Percentiles rank a stretch among this genome's conserved stretches.
phyloP scores from a whole-genome alignment of 2,113 vertebrate species.

The Protobothrops mucrosquamatus region DNA sequence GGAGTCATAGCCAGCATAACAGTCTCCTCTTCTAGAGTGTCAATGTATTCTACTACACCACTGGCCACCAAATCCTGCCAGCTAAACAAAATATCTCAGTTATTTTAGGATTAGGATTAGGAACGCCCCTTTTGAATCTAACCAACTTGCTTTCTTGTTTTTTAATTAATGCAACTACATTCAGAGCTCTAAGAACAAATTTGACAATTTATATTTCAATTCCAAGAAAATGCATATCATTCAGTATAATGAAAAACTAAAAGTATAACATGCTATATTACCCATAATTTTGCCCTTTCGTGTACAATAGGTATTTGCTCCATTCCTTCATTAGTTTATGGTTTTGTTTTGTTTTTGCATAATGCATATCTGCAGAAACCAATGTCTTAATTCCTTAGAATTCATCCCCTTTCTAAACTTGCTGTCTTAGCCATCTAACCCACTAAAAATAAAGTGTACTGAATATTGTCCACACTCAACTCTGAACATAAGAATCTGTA shows the following conservation, averaged over 20 bases:
- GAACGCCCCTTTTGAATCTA: too few relatives aligned
- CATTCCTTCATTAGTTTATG: neutral
- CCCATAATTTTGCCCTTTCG: neutral
- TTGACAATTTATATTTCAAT: neutral
- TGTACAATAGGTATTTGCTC: neutral
- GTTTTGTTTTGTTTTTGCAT: neutral
- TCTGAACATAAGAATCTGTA: neutral
- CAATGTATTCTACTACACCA: slow-evolving; percentile 97
- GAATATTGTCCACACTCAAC: neutral
- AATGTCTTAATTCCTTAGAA: neutral
- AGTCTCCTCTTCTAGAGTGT: slow-evolving; percentile 95
- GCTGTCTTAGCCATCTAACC: too few relatives aligned
- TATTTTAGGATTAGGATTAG: neutral
- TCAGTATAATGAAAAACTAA: neutral
- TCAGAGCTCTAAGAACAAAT: neutral
- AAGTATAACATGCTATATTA: neutral
- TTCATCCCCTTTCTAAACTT: neutral
- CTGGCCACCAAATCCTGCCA: slow-evolving; percentile 99
- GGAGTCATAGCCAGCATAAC: slow-evolving; percentile 99
- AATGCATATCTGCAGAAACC: neutral
- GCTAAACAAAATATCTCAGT: slow-evolving; percentile 62
- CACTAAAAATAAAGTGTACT: neutral
- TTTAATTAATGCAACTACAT: neutral
- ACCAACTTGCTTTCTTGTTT: too few relatives aligned
- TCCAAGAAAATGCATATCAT: neutral